These are phyloP conservation scores for Melanargia galathea DNA, from an alignment of 2,888 invertebrate genomes.

Conservation along the genomic window DNA sequence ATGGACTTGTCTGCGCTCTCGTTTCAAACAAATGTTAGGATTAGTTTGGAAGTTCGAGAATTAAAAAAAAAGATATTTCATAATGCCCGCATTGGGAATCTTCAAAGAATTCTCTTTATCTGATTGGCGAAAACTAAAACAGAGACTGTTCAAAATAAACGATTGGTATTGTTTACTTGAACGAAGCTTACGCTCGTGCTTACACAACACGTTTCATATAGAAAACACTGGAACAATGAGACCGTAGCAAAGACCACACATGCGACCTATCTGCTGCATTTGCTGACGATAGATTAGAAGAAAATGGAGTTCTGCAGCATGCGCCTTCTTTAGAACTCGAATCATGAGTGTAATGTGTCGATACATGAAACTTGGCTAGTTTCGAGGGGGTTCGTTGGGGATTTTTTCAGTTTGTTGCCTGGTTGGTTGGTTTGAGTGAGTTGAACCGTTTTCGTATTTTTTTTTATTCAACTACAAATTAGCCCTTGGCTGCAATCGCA, in stretches of 20 bases:
- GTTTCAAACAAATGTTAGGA: no score
- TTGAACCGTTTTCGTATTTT: no score
- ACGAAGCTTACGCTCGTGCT: constrained; percentile 61
- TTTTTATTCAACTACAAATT: no score
- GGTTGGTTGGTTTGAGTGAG: no score
- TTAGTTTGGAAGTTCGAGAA: no score
- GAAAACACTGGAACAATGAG: constrained; percentile 61
- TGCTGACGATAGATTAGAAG: constrained; percentile 62
- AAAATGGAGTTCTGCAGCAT: constrained; percentile 55
- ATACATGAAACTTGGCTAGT: no score
- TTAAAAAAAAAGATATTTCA: not conserved
- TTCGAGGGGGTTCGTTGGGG: no score
- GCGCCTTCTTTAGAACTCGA: not conserved
- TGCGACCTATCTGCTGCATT: constrained; percentile 59
- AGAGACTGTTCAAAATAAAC: constrained; percentile 43
- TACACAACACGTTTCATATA: constrained; percentile 65
- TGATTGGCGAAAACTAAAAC: constrained; percentile 38
- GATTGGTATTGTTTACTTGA: constrained; percentile 46
- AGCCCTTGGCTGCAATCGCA: no score
- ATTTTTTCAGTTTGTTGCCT: no score
- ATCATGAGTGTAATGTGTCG: not conserved
- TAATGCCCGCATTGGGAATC: constrained; percentile 16
- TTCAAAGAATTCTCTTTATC: constrained; percentile 27
- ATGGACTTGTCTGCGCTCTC: no score
- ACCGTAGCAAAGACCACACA: constrained; percentile 65